Percentiles rank a stretch among this genome's conserved stretches.
Conservation (phyloP, 2,797 vertebrate species). For the Sebastes trivittatus region DNA sequence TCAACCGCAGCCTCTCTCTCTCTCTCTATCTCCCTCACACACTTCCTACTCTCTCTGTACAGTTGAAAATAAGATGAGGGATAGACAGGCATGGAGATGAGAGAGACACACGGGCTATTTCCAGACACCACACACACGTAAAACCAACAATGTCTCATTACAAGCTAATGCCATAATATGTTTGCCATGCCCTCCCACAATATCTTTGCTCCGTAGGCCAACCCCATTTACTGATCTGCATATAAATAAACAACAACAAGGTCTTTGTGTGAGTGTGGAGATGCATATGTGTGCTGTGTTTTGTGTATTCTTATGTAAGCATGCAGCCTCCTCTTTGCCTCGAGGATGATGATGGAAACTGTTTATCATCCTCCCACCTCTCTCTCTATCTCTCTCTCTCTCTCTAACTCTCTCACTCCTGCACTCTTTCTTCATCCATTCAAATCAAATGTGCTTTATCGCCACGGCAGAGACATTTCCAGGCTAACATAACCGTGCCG, state of each 20-base stretch:
- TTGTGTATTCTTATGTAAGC: constrained; percentile 66
- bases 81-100: constrained; percentile 10
- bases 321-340: constrained; percentile 68
- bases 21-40: not conserved
- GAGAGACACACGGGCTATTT: constrained; percentile 25
- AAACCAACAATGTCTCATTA: constrained; percentile 53
- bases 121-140: constrained; percentile 13
- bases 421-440: not conserved
- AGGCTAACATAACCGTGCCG: not conserved
- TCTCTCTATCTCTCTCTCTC: constrained; percentile 39
- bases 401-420: constrained; percentile 35
- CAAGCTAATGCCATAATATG: constrained; percentile 48
- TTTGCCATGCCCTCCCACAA: constrained; percentile 58
- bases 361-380: constrained; percentile 76
- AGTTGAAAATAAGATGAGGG: constrained; percentile 31
- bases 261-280: not conserved
- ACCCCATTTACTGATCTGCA: constrained; percentile 37
- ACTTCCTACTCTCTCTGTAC: not conserved
- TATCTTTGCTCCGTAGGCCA: constrained; percentile 27
- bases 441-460: constrained; percentile 14
- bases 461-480: constrained; percentile 28
- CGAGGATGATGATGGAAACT: constrained; percentile 63
- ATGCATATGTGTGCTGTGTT: not conserved
- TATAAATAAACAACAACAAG: constrained; percentile 50
- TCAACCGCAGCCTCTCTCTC: not conserved